Base-by-base conservation (phyloP, 2,888 invertebrate genomes). In the Biston betularia region DNA sequence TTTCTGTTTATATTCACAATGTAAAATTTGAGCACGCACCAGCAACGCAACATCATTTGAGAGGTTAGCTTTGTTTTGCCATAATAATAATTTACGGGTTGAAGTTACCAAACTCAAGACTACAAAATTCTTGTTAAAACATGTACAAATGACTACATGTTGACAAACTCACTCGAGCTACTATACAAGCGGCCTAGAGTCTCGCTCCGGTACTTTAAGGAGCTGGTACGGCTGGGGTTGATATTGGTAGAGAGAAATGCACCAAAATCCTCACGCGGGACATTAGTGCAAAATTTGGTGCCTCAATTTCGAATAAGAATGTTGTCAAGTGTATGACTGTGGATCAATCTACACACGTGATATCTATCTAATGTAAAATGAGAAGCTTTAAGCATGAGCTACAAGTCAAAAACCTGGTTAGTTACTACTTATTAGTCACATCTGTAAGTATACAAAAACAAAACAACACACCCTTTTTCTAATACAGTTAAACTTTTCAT, bases 341-440 rank as follows among this genome's bases (percentile, higher is more conserved):
- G 57, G 34, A 52, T 38, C 54, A 54, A 53, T 56, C 56, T 50
- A 50, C 34, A 50, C 35, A 11, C 45, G 15, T 46, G 56, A 48
- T 24, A 38, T 50, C 58, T 72, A 72, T 48, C 52, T 59, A 69
- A 73, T 77, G 79, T 56, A 69, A 35, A 64, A 74, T 80, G 80
- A 78, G 63, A 79, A 75, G 78, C 77, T 50, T 42, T 52, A 75
- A 79, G 78, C 81, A 72, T 69, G 72, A 68, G 24, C 42, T 40
- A 53, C 34, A 11, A 56, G 53, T 49, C 46, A 55, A 34, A 52
- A n/a, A 50, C 14, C 12, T 42, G 45, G 54, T 68, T 68, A 63
- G 55, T 63, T 44, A 34, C 54, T 50, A 58, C 45, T 50, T 55
- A 58, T 67, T 63, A 63, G 49, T 61, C 45, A 49, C 58, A 68